phyloP scores from a whole-genome alignment of 2,888 invertebrate species.

The Brachyopa scutellaris region DNA sequence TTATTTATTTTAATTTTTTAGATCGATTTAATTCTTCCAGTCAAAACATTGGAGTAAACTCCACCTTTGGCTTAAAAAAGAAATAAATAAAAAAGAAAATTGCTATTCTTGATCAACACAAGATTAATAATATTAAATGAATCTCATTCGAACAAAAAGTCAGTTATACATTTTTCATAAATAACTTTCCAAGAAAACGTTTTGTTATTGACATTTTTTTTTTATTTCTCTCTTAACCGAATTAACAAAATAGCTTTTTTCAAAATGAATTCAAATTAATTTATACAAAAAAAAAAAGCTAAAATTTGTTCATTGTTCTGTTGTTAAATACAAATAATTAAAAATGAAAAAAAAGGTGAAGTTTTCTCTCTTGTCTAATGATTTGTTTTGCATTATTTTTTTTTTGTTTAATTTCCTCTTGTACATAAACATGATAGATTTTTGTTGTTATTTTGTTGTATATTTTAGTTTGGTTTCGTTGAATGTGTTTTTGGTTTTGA shows the following conservation, averaged over 20 bases:
- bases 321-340: conserved; percentile 42
- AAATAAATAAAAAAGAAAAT: conserved; percentile 55
- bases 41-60: conserved; percentile 80
- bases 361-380: conserved; percentile 79
- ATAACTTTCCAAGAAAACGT: conserved; percentile 62
- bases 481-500: conserved; percentile 63
- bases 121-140: conserved; percentile 56
- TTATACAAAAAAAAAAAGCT: conserved; percentile 39
- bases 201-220: conserved; percentile 40
- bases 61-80: conserved; percentile 79
- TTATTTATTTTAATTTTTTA: conserved; percentile 44
- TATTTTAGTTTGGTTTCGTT: conserved; percentile 61
- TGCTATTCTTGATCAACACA: conserved; percentile 64
- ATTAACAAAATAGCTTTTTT: conserved; percentile 58
- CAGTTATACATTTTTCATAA: conserved; percentile 54
- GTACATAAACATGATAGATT: conserved; percentile 63
- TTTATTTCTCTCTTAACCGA: conserved; percentile 45
- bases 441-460: conserved; percentile 52
- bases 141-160: conserved; percentile 33
- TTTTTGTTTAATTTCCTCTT: conserved; percentile 53
- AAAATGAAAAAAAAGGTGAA: conserved; percentile 78
- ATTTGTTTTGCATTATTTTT: conserved; percentile 69
- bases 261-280: conserved; percentile 6
- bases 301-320: conserved; percentile 73
- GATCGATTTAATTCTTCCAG: conserved; percentile 60